These are phyloP conservation scores for Lamellibrachia columna DNA, from an alignment of 2,888 invertebrate genomes.

Conservation along the genomic window DNA sequence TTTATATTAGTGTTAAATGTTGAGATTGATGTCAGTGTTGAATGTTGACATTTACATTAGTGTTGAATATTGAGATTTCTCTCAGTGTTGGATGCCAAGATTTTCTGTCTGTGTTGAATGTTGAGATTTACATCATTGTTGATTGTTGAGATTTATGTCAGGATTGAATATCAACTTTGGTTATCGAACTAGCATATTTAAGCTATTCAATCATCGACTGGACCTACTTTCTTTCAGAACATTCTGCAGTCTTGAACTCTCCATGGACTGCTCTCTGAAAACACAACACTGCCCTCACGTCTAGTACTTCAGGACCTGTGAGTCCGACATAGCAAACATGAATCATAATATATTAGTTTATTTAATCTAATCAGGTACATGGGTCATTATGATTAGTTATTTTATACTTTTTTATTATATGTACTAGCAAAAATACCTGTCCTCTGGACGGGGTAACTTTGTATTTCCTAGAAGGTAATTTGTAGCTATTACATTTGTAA, in stretches of 20 bases:
- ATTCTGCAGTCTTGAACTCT: conserved; percentile 78
- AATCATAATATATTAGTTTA: background rate
- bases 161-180: background rate
- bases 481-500: no score
- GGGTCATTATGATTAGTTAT: background rate
- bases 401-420: no score
- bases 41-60: background rate
- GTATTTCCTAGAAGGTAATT: no score
- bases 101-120: background rate
- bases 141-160: no score
- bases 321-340: background rate
- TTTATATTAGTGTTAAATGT: background rate
- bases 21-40: background rate
- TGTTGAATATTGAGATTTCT: background rate
- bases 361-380: background rate
- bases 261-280: conserved; percentile 76
- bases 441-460: background rate
- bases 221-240: conserved; percentile 78
- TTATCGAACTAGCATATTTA: background rate
- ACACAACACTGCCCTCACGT: conserved; percentile 19
- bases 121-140: background rate
- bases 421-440: background rate
- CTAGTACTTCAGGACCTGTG: background rate
- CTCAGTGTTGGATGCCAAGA: no score
- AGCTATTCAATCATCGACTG: background rate